Evolutionary conservation across 2,797 vertebrate species (phyloP).

Genomic region (Phataginus tricuspis): DNA sequence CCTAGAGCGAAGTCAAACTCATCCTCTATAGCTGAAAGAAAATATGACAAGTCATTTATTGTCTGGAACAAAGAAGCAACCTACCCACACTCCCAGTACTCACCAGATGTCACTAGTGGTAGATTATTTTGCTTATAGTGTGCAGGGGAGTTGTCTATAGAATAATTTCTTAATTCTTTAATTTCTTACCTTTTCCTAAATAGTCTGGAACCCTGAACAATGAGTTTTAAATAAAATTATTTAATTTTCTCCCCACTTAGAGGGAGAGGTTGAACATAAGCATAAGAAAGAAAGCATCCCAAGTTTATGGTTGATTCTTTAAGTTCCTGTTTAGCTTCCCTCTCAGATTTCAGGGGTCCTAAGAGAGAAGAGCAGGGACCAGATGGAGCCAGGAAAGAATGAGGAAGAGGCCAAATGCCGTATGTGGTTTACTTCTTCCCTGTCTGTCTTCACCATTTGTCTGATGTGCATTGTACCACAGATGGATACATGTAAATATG

Average conservation of each 20-base stretch:
- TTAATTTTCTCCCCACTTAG: neutral
- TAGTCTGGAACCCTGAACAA: neutral
- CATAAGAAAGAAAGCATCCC: neutral
- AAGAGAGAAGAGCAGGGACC: neutral
- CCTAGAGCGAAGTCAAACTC: conserved; percentile 98
- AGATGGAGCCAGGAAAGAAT: neutral
- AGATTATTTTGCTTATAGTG: neutral
- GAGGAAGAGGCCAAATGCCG: neutral
- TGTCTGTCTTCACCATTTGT: neutral
- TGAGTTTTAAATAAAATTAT: neutral
- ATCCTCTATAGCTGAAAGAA: conserved; percentile 94
- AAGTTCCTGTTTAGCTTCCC: neutral
- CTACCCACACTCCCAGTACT: neutral
- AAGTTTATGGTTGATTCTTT: neutral
- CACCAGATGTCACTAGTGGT: neutral
- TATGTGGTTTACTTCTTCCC: neutral
- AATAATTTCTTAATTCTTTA: neutral
- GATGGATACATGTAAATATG: neutral
- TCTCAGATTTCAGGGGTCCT: neutral
- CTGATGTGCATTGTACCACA: neutral
- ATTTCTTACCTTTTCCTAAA: conserved; percentile 29
- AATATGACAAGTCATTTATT: conserved; percentile 69
- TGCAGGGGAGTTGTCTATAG: neutral
- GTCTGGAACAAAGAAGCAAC: neutral
- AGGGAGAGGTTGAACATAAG: neutral